phyloP scores from a whole-genome alignment of 2,888 invertebrate genomes.

The Thymelicus acteon region DNA sequence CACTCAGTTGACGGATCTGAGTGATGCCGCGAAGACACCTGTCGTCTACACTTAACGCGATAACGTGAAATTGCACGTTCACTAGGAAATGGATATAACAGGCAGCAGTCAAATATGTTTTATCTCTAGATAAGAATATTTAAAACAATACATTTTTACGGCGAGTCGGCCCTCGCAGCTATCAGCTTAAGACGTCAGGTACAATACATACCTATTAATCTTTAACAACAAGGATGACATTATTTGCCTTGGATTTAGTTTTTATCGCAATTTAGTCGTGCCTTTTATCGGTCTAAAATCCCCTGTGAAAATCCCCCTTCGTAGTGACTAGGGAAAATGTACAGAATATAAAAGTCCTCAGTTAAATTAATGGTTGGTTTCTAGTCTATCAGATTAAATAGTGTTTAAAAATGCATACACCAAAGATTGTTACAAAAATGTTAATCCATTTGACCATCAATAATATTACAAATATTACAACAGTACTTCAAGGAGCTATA shows the following conservation, averaged over 20 bases:
- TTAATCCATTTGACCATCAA: too few relatives aligned
- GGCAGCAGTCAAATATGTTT: slow-evolving; percentile 25
- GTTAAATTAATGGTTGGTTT: too few relatives aligned
- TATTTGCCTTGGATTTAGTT: background rate
- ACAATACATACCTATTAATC: background rate
- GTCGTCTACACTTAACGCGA: slow-evolving; percentile 14
- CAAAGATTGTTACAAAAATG: too few relatives aligned
- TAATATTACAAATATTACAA: too few relatives aligned
- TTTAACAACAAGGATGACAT: background rate
- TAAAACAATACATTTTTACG: slow-evolving; percentile 12
- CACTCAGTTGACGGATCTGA: background rate
- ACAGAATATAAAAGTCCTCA: too few relatives aligned
- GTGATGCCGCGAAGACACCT: slow-evolving; percentile 17
- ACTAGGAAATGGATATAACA: slow-evolving; percentile 26
- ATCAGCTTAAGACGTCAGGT: background rate
- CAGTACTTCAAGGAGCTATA: background rate
- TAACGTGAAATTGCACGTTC: slow-evolving; percentile 7
- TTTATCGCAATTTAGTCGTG: background rate
- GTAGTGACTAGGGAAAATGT: too few relatives aligned
- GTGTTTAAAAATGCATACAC: too few relatives aligned
- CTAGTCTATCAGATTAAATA: too few relatives aligned
- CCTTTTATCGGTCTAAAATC: too few relatives aligned
- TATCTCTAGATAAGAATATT: slow-evolving; percentile 18
- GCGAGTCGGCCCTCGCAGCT: background rate
- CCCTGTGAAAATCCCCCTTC: too few relatives aligned